Percentiles rank a stretch among this genome's conserved stretches.
Conservation (phyloP, 1,140 invertebrate species). For the Drosophila orena region DNA sequence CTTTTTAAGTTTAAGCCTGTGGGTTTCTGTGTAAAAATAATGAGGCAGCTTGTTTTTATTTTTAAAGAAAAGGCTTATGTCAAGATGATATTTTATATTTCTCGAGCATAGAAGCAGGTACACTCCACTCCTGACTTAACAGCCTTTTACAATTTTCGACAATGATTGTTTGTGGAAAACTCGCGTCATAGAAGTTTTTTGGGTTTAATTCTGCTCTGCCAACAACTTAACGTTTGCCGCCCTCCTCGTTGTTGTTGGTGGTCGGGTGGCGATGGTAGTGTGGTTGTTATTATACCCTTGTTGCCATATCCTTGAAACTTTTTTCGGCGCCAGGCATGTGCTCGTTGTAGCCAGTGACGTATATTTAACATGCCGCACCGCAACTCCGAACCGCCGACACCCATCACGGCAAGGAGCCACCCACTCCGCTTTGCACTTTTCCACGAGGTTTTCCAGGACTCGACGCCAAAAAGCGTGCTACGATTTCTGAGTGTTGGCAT, state of each 20-base stretch:
- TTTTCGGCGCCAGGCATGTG: conserved; percentile 75
- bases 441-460: conserved; percentile 4
- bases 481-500: conserved; percentile 81
- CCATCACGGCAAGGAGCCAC: conserved; percentile 25
- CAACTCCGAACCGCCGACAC: conserved; percentile 63
- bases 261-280: conserved; percentile 28
- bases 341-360: conserved; percentile 77
- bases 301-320: conserved; percentile 78
- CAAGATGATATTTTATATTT: neutral
- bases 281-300: conserved; percentile 33
- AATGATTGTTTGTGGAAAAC: conserved; percentile 29
- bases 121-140: too few relatives aligned
- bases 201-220: conserved; percentile 61
- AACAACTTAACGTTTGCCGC: conserved; percentile 65
- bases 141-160: conserved; percentile 5
- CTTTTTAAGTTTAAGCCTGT: too few relatives aligned
- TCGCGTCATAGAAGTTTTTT: conserved; percentile 29
- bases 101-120: too few relatives aligned
- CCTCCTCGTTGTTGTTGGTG: conserved; percentile 16
- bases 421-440: neutral
- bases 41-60: neutral
- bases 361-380: conserved; percentile 81
- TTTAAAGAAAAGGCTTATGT: too few relatives aligned
- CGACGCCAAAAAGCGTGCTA: conserved; percentile 54
- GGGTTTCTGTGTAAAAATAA: too few relatives aligned